Conservation (phyloP, 2,797 vertebrate genomes). For the Oceanodroma leucorhoa region DNA sequence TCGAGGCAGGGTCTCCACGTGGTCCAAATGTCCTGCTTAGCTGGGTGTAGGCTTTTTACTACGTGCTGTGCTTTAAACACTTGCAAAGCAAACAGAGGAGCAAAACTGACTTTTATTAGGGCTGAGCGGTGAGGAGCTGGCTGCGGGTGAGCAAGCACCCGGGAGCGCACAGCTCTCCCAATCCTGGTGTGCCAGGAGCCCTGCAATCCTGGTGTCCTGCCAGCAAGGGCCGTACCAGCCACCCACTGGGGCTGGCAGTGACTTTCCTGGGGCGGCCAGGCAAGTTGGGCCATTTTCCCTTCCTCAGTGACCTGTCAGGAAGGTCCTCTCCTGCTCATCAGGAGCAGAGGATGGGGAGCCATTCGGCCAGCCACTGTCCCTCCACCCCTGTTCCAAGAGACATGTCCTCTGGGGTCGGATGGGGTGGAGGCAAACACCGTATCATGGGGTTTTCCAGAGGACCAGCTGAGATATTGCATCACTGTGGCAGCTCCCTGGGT, state of each 20-base stretch:
- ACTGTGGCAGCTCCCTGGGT: neutral
- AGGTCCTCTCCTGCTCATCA: neutral
- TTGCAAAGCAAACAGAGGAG: conserved; percentile 16
- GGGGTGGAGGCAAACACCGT: neutral
- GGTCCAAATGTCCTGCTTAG: conserved; percentile 13
- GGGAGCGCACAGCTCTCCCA: neutral
- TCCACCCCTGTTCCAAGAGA: neutral
- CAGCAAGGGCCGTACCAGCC: neutral
- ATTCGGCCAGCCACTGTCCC: neutral
- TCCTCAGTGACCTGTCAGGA: neutral
- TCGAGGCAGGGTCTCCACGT: neutral
- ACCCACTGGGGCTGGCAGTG: fast-evolving
- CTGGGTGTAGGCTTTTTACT: conserved; percentile 47
- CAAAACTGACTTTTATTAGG: neutral
- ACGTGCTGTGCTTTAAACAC: conserved; percentile 2
- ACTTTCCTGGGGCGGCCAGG: neutral
- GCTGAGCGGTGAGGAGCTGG: neutral
- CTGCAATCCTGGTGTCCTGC: neutral
- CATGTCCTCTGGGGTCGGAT: neutral
- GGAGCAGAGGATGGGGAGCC: neutral
- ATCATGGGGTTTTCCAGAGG: neutral
- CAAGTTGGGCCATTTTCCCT: neutral
- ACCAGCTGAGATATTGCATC: conserved; percentile 15
- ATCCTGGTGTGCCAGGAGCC: neutral
- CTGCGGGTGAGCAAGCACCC: neutral